Evolutionary conservation across 2,888 invertebrate genomes (phyloP), one percentile per base, ranked within the genome.

Genomic region (Harpalus rubripes): DNA sequence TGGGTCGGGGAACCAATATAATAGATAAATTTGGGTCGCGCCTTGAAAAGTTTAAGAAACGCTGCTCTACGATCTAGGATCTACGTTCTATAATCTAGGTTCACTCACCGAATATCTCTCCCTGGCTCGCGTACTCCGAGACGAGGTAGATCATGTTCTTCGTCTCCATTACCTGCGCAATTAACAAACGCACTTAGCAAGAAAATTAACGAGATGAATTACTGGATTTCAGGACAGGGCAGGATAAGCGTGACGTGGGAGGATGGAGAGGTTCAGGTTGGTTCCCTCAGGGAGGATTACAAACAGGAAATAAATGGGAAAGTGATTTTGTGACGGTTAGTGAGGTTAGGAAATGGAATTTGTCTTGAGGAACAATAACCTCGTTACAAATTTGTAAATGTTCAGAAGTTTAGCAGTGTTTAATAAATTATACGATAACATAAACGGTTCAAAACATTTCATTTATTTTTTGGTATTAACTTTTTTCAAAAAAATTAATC

Each of bases 81-180:
- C 44, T 52, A 52, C 10, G 44, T 2, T 52, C 44, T 52, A 52
- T 8, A 12, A 12, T 8, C 44, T 52, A 52, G 44, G 44, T 52
- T 12, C 26, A 90, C 96, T 95, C 92, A 98, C 98, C 98, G 93
- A 99, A 99, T 92, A 99, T 97, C 93, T 99, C 99, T 88, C 99
- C 99, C 92, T 98, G 97, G 90, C 97, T 97, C 87, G 98, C 99
- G 91, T 98, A 99, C 92, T 99, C 99, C 86, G 98, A 98, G 87
- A 99, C 98, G 90, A 99, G 96, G 92, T 98, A 99, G 90, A 99
- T 96, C 96, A 98, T 98, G 91, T 97, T 97, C 91, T 98, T 98
- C 85, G 98, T 98, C 93, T 99, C 98, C 98, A 99, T 98, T 89
- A 99, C 98, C 98, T 78, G 58, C 58, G 16, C 76, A 78, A 58